These are phyloP conservation scores for Ophion ventricosus DNA, from an alignment of 2,888 invertebrate species.

Conservation along the genomic window DNA sequence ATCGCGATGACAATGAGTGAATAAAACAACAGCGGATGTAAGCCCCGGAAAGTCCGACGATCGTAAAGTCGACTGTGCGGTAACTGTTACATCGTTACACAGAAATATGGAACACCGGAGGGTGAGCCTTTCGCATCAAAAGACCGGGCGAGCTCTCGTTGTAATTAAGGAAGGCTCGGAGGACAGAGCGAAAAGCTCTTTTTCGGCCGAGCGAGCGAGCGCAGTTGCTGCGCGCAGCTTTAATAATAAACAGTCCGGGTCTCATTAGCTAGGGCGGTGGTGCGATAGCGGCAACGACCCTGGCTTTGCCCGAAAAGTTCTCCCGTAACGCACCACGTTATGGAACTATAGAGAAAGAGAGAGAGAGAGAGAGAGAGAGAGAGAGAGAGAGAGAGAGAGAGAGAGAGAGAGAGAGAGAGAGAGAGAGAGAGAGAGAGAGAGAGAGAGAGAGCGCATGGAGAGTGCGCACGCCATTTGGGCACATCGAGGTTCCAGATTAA, in stretches of 20 bases:
- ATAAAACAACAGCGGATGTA: neutral
- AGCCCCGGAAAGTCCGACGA: neutral
- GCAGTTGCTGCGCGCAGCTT: constrained; percentile 64
- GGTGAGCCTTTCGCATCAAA: constrained; percentile 71
- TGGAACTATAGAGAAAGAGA: constrained; percentile 29
- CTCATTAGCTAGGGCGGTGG: constrained; percentile 72
- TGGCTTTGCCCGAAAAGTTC: constrained; percentile 30
- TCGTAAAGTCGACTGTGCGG: constrained; percentile 29
- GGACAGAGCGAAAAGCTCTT: constrained; percentile 74
- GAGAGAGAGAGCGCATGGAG: constrained; percentile 27
- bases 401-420: neutral
- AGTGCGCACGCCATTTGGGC: constrained; percentile 65
- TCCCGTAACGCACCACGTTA: constrained; percentile 19
- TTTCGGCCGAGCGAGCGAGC: constrained; percentile 62
- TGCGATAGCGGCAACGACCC: constrained; percentile 43
- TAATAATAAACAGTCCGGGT: constrained; percentile 77
- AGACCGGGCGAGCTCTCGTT: constrained; percentile 68
- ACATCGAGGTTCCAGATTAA: constrained; percentile 77
- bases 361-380: neutral
- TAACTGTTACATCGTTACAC: constrained; percentile 17
- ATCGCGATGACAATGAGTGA: neutral
- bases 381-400: constrained; percentile 19
- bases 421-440: constrained; percentile 7
- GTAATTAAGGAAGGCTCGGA: constrained; percentile 77
- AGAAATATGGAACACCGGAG: constrained; percentile 13